Evolutionary conservation across 92 coral and sea anemone genomes (phyloP), one percentile per base, ranked within the genome.

Genomic region (Palythoa heliodiscus): DNA sequence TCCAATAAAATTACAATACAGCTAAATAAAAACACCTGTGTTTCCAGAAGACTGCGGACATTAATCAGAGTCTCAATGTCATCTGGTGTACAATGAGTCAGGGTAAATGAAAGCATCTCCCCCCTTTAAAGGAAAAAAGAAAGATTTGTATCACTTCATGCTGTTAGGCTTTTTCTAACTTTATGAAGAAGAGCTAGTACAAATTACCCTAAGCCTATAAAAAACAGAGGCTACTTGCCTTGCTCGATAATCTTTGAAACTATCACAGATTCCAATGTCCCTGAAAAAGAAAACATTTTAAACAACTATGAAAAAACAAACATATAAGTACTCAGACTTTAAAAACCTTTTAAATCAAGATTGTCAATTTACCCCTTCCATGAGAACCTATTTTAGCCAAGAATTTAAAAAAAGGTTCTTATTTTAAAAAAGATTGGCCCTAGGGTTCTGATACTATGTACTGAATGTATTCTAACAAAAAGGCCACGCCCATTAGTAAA

Each of bases 71-170:
- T 52, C 71, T 96, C 98, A 74, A 96, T 84, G 13, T 87, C 98
- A 69, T 94, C 94, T 25, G 98, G 98, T 52, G 94, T 90, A 79
- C 98, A 96, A 55, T 96, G 98, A 54, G 95, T 89, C 50, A 96
- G 88, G 23, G 98, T 87, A 92, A 94, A 96, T 25, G 95, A 93
- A 23, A 96, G 87, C 66, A 96, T 89, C 71, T 85, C 90, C 86
- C 90, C 95, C 83, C 98, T 95, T 61, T 35, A 57, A 80, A 73
- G 73, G 29, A 19, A 68, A 12, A 17, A 84, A 76, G n/a, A 24
- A 12, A 43, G 50, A 43, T 43, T 43, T 43, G 50, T 43, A 43
- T 43, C 50, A 43, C 50, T 43, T 43, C 6, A 43, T 43, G 50
- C 50, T 43, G 50, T 8, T 7, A 5, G 6, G 35, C 35, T 29